Evolutionary conservation across 2,113 vertebrate genomes (phyloP).

Genomic region (Oryzias celebensis): DNA sequence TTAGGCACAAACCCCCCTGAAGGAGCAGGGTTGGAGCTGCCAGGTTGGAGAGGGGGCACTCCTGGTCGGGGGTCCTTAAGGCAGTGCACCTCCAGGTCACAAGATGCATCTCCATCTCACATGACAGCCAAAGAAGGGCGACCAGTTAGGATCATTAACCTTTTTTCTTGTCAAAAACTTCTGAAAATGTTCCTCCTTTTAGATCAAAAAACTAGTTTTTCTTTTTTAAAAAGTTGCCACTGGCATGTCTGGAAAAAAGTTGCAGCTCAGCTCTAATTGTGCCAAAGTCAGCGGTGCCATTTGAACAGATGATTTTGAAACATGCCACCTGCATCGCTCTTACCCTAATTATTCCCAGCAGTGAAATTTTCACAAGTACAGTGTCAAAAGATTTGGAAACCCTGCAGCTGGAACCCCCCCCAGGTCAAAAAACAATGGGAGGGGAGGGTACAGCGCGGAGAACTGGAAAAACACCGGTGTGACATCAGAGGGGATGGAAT

Average conservation of each 20-base stretch:
- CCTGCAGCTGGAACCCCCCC: constrained; percentile 32
- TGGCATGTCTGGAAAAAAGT: no score
- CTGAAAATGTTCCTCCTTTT: no score
- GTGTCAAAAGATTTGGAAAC: constrained; percentile 51
- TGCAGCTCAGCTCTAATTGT: constrained; percentile 18
- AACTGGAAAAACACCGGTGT: constrained; percentile 46
- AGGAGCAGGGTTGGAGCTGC: constrained; percentile 36
- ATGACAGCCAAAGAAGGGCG: not conserved
- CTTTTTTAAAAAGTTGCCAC: no score
- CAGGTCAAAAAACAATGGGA: constrained; percentile 29
- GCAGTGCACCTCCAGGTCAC: constrained; percentile 50
- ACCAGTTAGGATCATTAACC: no score
- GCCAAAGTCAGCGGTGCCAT: constrained; percentile 56
- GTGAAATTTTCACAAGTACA: constrained; percentile 68
- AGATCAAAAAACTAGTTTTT: no score
- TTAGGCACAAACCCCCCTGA: constrained; percentile 55
- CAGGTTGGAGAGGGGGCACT: constrained; percentile 50
- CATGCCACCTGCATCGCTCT: constrained; percentile 45
- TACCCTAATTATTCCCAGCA: constrained; percentile 30
- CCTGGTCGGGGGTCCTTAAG: constrained; percentile 42
- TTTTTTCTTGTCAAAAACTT: no score
- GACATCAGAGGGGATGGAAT: constrained; percentile 77
- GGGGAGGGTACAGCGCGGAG: constrained; percentile 38
- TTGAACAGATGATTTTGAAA: constrained; percentile 48
- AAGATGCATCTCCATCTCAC: constrained; percentile 21